These are phyloP conservation scores for Petaurus breviceps DNA, from an alignment of 2,113 vertebrate species.

Conservation along the genomic window DNA sequence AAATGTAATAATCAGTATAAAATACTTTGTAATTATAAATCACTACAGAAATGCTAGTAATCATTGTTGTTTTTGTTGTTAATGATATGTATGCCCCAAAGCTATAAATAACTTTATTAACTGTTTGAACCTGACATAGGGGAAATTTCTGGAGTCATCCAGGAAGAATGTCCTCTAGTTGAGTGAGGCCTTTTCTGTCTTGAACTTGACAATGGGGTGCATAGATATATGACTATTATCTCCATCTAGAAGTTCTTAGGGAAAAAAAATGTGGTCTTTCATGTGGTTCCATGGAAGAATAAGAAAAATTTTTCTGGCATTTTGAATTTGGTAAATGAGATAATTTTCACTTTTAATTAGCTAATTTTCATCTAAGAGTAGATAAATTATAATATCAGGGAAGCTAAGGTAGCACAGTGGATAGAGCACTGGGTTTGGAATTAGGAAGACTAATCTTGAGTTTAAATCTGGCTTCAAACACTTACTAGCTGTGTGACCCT, in stretches of 20 bases:
- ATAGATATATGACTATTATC: constrained; percentile 59
- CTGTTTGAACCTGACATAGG: neutral
- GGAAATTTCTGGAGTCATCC: constrained; percentile 52
- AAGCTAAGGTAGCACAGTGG: no score
- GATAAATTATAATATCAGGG: constrained; percentile 51
- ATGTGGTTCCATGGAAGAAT: constrained; percentile 57
- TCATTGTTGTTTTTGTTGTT: neutral
- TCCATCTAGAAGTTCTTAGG: constrained; percentile 55
- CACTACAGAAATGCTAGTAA: neutral
- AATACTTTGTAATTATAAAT: neutral
- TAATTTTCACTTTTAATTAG: constrained; percentile 69
- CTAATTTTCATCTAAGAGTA: constrained; percentile 64
- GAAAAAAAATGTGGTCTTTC: neutral
- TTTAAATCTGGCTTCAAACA: no score
- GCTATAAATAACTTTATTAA: neutral
- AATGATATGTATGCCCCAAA: no score
- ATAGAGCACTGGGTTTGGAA: no score
- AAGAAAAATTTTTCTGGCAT: constrained; percentile 69
- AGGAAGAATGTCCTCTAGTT: neutral
- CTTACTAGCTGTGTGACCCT: no score
- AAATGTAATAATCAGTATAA: neutral
- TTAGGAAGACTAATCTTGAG: no score
- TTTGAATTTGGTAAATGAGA: constrained; percentile 76
- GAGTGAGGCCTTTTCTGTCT: neutral
- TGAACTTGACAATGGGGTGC: constrained; percentile 41